phyloP scores from a whole-genome alignment of 2,797 vertebrate genomes.

The Natrix natrix region DNA sequence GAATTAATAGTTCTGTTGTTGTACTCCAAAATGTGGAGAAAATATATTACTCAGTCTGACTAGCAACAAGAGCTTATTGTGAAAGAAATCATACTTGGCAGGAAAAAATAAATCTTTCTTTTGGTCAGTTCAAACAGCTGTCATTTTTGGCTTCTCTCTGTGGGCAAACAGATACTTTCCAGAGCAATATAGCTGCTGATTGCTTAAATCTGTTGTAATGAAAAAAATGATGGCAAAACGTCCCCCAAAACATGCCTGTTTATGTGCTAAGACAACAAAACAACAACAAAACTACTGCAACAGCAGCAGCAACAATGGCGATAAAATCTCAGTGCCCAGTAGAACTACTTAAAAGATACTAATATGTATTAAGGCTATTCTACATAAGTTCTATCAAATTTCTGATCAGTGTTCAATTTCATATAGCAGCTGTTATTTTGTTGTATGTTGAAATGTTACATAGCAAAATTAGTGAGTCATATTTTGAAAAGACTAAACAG shows the following conservation, averaged over 20 bases:
- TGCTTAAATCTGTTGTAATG: constrained; percentile 34
- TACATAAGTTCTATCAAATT: not conserved
- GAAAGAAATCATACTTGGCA: constrained; percentile 43
- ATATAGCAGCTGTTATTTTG: not conserved
- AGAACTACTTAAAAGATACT: constrained; percentile 5
- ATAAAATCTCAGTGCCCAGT: not conserved
- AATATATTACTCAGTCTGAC: constrained; percentile 56
- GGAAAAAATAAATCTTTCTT: constrained; percentile 47
- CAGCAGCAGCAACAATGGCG: not conserved
- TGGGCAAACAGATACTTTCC: constrained; percentile 15
- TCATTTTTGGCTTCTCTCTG: constrained; percentile 41
- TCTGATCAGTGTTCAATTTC: not conserved
- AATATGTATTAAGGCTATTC: not conserved
- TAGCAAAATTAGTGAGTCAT: not conserved
- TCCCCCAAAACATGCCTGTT: constrained; percentile 32
- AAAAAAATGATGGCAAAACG: constrained; percentile 6
- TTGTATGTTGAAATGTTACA: not conserved
- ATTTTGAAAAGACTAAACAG: not conserved
- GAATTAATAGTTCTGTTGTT: constrained; percentile 42
- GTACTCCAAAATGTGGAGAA: constrained; percentile 39
- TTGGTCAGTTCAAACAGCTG: constrained; percentile 24
- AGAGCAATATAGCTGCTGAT: constrained; percentile 40
- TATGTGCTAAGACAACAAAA: not conserved
- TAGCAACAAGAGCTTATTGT: constrained; percentile 12
- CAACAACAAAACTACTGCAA: not conserved